A percentile compares a stretch with the other conserved stretches of the same genome.
These are phyloP conservation scores for Nomia melanderi DNA, from an alignment of 1,140 invertebrate species.

Conservation along the genomic window DNA sequence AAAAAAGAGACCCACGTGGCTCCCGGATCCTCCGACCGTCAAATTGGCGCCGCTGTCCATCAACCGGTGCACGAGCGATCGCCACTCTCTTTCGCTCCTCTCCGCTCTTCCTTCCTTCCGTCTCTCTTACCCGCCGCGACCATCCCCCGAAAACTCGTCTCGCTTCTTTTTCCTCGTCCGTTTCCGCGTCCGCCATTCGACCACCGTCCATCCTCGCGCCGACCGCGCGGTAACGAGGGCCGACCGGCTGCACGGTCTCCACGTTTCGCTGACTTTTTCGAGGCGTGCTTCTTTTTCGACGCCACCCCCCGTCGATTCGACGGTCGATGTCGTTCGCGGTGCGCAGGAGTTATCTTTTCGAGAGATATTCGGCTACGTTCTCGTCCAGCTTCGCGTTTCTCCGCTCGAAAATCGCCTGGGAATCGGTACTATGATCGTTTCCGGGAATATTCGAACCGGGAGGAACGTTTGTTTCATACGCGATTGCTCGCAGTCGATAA, in stretches of 20 bases:
- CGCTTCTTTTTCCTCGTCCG: slow-evolving; percentile 43
- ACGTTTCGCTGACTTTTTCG: slow-evolving; percentile 26
- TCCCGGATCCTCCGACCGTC: slow-evolving; percentile 75
- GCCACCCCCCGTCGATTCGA: no score
- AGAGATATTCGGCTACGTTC: no score
- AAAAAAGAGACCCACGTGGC: slow-evolving; percentile 68
- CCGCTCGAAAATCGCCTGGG: no score
- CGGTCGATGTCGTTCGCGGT: no score
- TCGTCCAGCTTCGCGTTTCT: no score
- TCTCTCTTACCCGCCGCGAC: slow-evolving; percentile 39
- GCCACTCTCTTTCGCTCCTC: slow-evolving; percentile 53
- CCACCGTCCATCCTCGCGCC: slow-evolving; percentile 42
- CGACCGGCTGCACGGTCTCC: not conserved
- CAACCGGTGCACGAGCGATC: slow-evolving; percentile 73
- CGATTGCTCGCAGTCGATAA: no score
- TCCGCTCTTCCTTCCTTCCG: slow-evolving; percentile 42
- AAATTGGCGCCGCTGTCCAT: slow-evolving; percentile 81
- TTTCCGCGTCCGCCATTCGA: slow-evolving; percentile 54
- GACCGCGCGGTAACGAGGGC: slow-evolving; percentile 35
- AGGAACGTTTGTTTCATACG: no score
- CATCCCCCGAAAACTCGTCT: slow-evolving; percentile 9
- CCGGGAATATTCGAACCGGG: no score
- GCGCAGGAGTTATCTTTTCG: no score
- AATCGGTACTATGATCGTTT: no score
- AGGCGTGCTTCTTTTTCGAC: not conserved